Conservation (phyloP, 2,888 invertebrate species). For the Loripinus fragilis region DNA sequence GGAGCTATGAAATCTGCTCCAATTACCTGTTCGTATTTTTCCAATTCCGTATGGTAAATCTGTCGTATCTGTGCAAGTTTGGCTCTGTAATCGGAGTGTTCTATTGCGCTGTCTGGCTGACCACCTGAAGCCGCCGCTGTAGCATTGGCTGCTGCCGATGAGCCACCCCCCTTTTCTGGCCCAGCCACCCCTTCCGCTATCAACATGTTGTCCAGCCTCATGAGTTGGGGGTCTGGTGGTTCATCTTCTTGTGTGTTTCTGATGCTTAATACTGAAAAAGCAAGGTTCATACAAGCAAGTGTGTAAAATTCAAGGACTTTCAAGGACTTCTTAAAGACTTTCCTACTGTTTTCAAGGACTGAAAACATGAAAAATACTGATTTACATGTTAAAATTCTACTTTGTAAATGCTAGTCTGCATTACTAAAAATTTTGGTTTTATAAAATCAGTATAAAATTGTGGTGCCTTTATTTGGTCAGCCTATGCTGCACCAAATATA, state of each 20-base stretch:
- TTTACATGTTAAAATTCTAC: too few relatives aligned
- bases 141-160: conserved; percentile 81
- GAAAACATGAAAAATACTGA: too few relatives aligned
- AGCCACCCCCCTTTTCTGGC: conserved; percentile 83
- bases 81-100: conserved; percentile 99
- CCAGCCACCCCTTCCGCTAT: conserved; percentile 92
- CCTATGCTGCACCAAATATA: too few relatives aligned
- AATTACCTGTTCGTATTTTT: conserved; percentile 97
- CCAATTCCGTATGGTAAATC: conserved; percentile 99
- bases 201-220: conserved; percentile 99
- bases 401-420: too few relatives aligned
- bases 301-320: too few relatives aligned
- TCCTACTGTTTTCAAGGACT: too few relatives aligned
- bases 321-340: too few relatives aligned
- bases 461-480: too few relatives aligned
- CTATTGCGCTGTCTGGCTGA: conserved; percentile 91
- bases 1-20: too few relatives aligned
- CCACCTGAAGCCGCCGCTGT: conserved; percentile 81
- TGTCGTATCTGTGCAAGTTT: conserved; percentile 99
- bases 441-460: too few relatives aligned
- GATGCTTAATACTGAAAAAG: conserved; percentile 91
- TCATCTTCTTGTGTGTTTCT: conserved; percentile 99
- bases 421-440: too few relatives aligned
- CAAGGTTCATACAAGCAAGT: too few relatives aligned
- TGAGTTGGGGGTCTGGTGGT: conserved; percentile 98